phyloP scores from a whole-genome alignment of 1,140 invertebrate genomes.

The Cardiocondyla obscurior region DNA sequence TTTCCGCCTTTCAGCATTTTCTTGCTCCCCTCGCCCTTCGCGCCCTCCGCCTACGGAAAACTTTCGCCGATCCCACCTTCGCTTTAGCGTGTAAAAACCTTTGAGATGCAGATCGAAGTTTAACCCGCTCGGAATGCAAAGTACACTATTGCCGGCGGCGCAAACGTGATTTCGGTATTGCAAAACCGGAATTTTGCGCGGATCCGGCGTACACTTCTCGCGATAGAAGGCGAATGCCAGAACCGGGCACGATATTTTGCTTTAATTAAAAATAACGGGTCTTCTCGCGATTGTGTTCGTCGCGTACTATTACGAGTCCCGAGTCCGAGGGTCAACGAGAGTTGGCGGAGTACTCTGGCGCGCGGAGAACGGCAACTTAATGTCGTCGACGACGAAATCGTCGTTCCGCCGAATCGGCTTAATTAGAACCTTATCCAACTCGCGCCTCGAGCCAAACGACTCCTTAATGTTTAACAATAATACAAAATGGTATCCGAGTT shows the following conservation, averaged over 20 bases:
- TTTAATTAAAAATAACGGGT: slow-evolving; percentile 36
- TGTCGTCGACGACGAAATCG: slow-evolving; percentile 31
- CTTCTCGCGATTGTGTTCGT: neutral
- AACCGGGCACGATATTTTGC: neutral
- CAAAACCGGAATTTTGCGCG: slow-evolving; percentile 26
- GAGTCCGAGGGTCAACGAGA: slow-evolving; percentile 1
- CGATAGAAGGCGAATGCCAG: neutral
- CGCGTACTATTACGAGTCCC: neutral
- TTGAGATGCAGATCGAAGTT: slow-evolving; percentile 54
- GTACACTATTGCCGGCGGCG: slow-evolving; percentile 34
- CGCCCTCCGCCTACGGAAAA: neutral
- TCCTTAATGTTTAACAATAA: slow-evolving; percentile 53
- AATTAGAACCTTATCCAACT: slow-evolving; percentile 50
- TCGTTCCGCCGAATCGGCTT: slow-evolving; percentile 44
- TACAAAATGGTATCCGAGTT: slow-evolving; percentile 45
- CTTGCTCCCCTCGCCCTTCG: neutral
- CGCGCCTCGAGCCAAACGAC: slow-evolving; percentile 13
- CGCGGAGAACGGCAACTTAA: neutral
- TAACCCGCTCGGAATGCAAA: slow-evolving; percentile 52
- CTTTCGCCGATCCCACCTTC: slow-evolving; percentile 29
- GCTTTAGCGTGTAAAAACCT: slow-evolving; percentile 48
- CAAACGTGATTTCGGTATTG: slow-evolving; percentile 47
- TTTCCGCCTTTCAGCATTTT: slow-evolving; percentile 48
- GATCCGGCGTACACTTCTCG: slow-evolving; percentile 15
- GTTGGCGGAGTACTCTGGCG: neutral